These are phyloP conservation scores for Danio tinwini DNA, from an alignment of 2,797 vertebrate species.

Conservation along the genomic window DNA sequence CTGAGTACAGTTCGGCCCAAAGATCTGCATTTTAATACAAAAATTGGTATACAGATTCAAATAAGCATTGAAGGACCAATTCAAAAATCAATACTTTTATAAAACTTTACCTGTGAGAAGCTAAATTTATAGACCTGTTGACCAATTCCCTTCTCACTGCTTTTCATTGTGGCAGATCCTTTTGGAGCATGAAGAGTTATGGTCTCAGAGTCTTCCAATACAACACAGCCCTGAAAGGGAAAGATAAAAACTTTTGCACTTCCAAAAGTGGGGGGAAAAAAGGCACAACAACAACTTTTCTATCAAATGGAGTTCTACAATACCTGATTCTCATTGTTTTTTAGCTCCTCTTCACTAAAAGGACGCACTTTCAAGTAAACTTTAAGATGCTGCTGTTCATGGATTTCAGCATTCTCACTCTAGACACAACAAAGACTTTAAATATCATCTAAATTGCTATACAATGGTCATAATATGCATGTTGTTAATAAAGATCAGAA, in stretches of 20 bases:
- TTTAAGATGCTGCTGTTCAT: conserved; percentile 78
- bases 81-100: not conserved
- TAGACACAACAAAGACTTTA: conserved; percentile 46
- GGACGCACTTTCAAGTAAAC: conserved; percentile 88
- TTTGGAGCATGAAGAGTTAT: conserved; percentile 84
- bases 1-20: conserved; percentile 83
- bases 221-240: conserved; percentile 80
- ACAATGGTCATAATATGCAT: not conserved
- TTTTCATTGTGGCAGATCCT: conserved; percentile 86
- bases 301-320: not conserved
- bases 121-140: conserved; percentile 84
- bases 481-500: not conserved
- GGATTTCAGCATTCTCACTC: conserved; percentile 54
- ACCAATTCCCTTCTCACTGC: conserved; percentile 86
- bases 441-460: not conserved
- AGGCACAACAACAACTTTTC: not conserved
- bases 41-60: not conserved
- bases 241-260: not conserved
- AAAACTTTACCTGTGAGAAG: conserved; percentile 80
- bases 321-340: conserved; percentile 83
- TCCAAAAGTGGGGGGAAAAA: not conserved
- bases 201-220: conserved; percentile 80
- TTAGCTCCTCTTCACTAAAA: conserved; percentile 84
- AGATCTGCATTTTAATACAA: conserved; percentile 69
- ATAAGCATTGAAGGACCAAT: not conserved